phyloP scores from a whole-genome alignment of 2,888 invertebrate genomes.

The Perdita meconis region DNA sequence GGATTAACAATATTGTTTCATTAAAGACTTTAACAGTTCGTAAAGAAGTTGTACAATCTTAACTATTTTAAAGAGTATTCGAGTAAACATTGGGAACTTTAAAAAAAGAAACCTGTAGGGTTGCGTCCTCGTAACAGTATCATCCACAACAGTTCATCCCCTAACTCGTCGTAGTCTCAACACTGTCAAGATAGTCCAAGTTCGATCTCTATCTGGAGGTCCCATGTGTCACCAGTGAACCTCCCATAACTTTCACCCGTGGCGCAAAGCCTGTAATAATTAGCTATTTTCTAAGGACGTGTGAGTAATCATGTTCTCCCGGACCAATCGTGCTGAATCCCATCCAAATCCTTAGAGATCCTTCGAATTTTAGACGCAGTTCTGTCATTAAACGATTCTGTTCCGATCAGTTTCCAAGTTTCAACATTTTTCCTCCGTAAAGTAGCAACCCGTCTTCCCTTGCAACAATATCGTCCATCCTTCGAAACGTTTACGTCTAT shows the following conservation, averaged over 20 bases:
- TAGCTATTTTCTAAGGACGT: conserved; percentile 61
- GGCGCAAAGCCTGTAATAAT: conserved; percentile 25
- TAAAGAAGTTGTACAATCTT: conserved; percentile 1
- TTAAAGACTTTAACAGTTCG: neutral
- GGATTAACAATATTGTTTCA: neutral
- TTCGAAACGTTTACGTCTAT: neutral
- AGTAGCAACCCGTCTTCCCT: no score
- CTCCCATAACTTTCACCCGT: conserved; percentile 5
- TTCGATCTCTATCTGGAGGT: neutral
- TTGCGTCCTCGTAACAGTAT: neutral
- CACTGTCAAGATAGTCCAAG: neutral
- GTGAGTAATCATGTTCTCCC: conserved; percentile 43
- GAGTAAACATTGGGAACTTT: neutral
- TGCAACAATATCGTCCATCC: neutral
- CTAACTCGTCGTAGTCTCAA: neutral
- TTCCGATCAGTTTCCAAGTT: neutral
- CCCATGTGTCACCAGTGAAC: neutral
- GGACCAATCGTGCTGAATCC: neutral
- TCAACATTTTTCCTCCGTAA: no score
- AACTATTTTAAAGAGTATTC: neutral
- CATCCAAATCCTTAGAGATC: neutral
- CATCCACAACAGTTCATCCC: conserved; percentile 9
- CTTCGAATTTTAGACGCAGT: no score
- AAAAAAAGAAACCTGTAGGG: neutral
- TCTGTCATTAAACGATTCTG: no score